A percentile compares a stretch with the other conserved stretches of the same genome.
These are phyloP conservation scores for Capricornis sumatraensis DNA, from an alignment of 2,113 vertebrate species.

Conservation along the genomic window DNA sequence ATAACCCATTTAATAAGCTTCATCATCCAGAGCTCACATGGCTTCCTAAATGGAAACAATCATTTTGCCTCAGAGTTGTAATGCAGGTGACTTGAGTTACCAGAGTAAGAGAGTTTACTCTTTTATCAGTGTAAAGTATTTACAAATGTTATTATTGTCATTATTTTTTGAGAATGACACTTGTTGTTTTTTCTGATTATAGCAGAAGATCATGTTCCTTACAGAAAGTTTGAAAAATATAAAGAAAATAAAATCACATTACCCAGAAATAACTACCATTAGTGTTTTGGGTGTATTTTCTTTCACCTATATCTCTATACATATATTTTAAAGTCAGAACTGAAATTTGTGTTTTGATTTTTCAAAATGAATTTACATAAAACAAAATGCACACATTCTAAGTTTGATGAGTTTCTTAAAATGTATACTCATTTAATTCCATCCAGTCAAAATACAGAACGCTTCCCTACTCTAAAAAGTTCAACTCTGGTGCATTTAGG, in stretches of 20 bases:
- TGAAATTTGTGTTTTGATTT: conserved; percentile 7
- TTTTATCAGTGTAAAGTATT: not conserved
- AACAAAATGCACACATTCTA: conserved; percentile 34
- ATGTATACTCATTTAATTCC: not conserved
- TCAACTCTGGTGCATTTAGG: not conserved
- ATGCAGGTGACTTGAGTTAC: not conserved
- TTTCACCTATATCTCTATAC: not conserved
- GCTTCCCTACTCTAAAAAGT: conserved; percentile 28
- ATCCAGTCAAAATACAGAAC: conserved; percentile 5
- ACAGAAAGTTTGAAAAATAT: conserved; percentile 11
- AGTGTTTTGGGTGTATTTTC: conserved; percentile 21
- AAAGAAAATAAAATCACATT: not conserved
- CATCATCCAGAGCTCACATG: not conserved
- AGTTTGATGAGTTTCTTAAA: conserved; percentile 18
- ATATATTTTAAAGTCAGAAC: conserved; percentile 15
- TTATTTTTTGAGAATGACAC: conserved; percentile 12
- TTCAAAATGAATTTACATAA: not conserved
- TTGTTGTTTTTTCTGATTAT: not conserved
- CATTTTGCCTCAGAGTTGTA: not conserved
- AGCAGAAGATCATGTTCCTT: not conserved
- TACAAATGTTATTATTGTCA: not conserved
- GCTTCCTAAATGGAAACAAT: not conserved
- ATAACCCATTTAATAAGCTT: not conserved
- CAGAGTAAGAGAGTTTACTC: not conserved
- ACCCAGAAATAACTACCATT: not conserved